Conservation (phyloP, 2,113 vertebrate genomes). For the Tetrao urogallus region DNA sequence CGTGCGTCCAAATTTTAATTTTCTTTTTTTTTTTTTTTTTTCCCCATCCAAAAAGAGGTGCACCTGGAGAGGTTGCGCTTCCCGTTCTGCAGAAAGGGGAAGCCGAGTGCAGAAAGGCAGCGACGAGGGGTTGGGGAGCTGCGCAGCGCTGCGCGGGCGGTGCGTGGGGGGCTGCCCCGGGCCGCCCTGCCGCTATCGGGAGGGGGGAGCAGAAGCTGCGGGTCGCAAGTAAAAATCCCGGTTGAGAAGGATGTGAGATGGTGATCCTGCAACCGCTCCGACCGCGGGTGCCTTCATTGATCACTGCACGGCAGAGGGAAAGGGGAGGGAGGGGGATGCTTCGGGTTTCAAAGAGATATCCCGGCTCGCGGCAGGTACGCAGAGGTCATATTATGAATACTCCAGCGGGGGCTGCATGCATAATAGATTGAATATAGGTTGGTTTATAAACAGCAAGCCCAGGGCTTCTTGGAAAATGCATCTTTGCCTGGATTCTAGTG, state of each 20-base stretch:
- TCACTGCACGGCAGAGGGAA: background rate
- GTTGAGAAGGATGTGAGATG: slow-evolving; percentile 1
- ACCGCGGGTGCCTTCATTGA: slow-evolving; percentile 8
- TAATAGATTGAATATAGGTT: background rate
- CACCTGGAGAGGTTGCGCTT: background rate
- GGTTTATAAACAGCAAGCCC: background rate
- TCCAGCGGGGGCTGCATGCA: background rate
- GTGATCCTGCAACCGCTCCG: background rate
- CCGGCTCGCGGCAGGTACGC: slow-evolving; percentile 1
- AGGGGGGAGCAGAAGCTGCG: background rate
- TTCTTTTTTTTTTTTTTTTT: background rate
- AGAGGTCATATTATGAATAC: slow-evolving; percentile 8
- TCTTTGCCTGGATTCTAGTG: background rate
- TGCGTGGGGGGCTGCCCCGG: background rate
- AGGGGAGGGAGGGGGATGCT: background rate
- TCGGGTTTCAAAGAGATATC: background rate
- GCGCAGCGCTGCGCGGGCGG: background rate
- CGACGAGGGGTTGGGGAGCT: background rate
- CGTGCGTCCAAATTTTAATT: background rate
- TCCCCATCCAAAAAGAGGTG: background rate
- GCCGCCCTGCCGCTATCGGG: background rate
- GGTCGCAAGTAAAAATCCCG: background rate
- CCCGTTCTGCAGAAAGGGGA: background rate
- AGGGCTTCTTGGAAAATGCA: background rate
- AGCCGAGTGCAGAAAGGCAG: background rate